Evolutionary conservation across 92 coral and sea anemone species (phyloP).

Genomic region (Diadumene lineata): DNA sequence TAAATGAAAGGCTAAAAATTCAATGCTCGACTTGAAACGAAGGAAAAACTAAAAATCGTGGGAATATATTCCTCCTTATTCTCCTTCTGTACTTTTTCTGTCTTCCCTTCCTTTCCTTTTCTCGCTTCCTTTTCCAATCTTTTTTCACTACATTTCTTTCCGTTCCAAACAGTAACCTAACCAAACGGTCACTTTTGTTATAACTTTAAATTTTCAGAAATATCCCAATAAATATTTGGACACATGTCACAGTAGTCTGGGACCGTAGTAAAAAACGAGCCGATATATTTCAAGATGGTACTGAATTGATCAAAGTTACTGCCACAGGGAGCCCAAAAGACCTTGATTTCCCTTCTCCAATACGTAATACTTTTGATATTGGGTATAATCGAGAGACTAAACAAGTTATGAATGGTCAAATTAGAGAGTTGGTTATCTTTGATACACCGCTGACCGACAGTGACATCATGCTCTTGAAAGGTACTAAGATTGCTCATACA

Average conservation of each 20-base stretch:
- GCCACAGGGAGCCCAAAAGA: neutral
- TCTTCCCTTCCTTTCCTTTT: neutral
- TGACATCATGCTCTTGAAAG: neutral
- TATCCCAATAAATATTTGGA: constrained; percentile 4
- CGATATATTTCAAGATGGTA: constrained; percentile 6
- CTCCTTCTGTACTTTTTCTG: too few species aligned
- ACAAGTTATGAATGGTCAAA: constrained; percentile 5
- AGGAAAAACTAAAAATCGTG: too few species aligned
- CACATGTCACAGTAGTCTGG: constrained; percentile 14
- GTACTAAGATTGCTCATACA: neutral
- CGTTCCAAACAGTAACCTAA: too few species aligned
- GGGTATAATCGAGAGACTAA: constrained; percentile 12
- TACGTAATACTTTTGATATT: constrained; percentile 5
- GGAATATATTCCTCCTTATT: too few species aligned
- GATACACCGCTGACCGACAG: constrained; percentile 5
- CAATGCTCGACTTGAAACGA: too few species aligned
- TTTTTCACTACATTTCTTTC: too few species aligned
- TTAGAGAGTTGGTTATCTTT: constrained; percentile 8
- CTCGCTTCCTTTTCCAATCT: neutral
- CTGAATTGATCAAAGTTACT: neutral
- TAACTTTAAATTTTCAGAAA: neutral
- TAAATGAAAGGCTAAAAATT: too few species aligned
- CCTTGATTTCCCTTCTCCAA: neutral
- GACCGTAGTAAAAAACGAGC: neutral
- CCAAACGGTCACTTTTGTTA: too few species aligned